Conservation (phyloP, 2,797 vertebrate species). For the Microctenopoma lineatum region DNA sequence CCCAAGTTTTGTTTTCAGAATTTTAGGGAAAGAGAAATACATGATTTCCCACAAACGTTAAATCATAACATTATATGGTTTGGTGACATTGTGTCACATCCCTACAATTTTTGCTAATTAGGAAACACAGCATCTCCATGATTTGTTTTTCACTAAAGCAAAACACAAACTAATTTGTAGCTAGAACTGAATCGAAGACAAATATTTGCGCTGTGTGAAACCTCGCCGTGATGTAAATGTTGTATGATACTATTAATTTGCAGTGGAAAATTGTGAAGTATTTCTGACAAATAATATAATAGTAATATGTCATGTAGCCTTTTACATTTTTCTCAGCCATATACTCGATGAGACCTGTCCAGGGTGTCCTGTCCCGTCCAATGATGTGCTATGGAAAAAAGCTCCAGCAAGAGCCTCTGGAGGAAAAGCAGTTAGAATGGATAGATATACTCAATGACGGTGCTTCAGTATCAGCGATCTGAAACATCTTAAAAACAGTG, state of each 20-base stretch:
- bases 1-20: conserved; percentile 15
- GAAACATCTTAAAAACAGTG: no score
- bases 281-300: no score
- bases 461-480: no score
- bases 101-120: conserved; percentile 7
- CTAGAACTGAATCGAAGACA: not conserved
- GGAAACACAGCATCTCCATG: conserved; percentile 5
- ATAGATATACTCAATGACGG: no score
- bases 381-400: no score
- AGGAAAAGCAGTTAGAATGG: no score
- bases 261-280: not conserved
- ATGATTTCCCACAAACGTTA: not conserved
- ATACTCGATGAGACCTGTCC: no score
- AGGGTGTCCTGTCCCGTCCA: no score
- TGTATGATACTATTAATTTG: not conserved
- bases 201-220: not conserved
- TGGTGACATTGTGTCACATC: not conserved
- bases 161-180: conserved; percentile 11
- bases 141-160: conserved; percentile 20
- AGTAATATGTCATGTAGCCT: no score
- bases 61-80: not conserved
- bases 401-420: no score
- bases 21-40: not conserved
- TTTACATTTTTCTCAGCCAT: no score
- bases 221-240: not conserved